phyloP scores from a whole-genome alignment of 2,797 vertebrate genomes.

The Myripristis murdjan region DNA sequence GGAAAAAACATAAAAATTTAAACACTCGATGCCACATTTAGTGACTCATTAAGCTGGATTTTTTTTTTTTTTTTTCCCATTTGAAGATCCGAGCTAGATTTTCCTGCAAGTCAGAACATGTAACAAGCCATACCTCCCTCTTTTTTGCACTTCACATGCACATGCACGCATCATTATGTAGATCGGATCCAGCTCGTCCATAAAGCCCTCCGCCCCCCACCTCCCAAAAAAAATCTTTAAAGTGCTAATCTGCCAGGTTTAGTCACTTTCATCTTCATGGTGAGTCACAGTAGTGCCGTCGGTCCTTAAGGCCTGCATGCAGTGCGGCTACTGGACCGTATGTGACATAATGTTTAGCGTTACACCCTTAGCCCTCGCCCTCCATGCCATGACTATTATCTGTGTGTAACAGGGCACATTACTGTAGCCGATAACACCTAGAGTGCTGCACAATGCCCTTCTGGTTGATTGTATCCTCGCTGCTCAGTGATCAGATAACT shows the following conservation, averaged over 20 bases:
- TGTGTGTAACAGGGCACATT: slow-evolving; percentile 15
- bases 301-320: slow-evolving; percentile 16
- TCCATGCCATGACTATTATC: slow-evolving; percentile 13
- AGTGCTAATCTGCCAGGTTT: slow-evolving; percentile 8
- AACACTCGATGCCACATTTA: not conserved
- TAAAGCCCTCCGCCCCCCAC: slow-evolving; percentile 8
- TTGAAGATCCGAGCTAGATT: slow-evolving; percentile 1
- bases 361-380: slow-evolving; percentile 2
- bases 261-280: slow-evolving; percentile 12
- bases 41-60: not conserved
- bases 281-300: not conserved
- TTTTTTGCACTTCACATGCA: not conserved
- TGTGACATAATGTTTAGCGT: slow-evolving; percentile 6
- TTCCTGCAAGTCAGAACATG: slow-evolving; percentile 22
- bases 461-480: slow-evolving; percentile 42
- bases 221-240: slow-evolving; percentile 17
- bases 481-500: slow-evolving; percentile 45
- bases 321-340: slow-evolving; percentile 20
- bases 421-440: slow-evolving; percentile 16
- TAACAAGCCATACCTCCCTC: not conserved
- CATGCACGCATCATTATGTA: slow-evolving; percentile 37
- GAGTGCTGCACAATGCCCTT: slow-evolving; percentile 30
- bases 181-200: slow-evolving; percentile 30
- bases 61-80: slow-evolving; percentile 7
- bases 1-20: too few relatives aligned